These are phyloP conservation scores for Fragum whitleyi DNA, from an alignment of 2,888 invertebrate genomes.

Conservation along the genomic window DNA sequence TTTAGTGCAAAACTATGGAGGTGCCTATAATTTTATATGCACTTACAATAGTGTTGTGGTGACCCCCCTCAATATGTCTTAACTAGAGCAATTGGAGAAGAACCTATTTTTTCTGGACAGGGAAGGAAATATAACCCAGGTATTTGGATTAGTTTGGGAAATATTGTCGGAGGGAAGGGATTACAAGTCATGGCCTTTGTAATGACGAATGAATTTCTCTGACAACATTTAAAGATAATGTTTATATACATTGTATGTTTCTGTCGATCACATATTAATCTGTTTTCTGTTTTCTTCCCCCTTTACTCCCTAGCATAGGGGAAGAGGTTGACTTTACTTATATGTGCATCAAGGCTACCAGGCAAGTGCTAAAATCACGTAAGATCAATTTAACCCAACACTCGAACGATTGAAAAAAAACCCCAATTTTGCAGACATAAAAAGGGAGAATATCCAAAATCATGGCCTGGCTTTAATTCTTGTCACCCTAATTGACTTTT, in stretches of 20 bases:
- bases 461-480: neutral
- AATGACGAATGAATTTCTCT: no score
- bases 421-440: neutral
- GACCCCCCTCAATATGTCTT: no score
- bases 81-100: no score
- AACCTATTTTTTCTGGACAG: no score
- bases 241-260: conserved; percentile 17
- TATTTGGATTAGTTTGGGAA: no score
- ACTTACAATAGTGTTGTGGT: no score
- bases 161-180: neutral
- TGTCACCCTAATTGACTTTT: neutral
- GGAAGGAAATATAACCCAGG: no score
- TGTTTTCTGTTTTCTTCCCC: conserved; percentile 86
- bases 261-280: conserved; percentile 66
- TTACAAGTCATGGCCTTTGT: neutral
- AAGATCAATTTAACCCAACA: conserved; percentile 40
- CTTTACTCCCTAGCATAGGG: conserved; percentile 86
- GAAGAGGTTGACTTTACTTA: conserved; percentile 84
- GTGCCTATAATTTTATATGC: no score
- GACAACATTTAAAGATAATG: no score
- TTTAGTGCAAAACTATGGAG: no score
- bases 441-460: neutral
- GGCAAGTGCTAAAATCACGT: conserved; percentile 75
- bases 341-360: conserved; percentile 68
- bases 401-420: conserved; percentile 10